Evolutionary conservation across 2,113 vertebrate genomes (phyloP), one percentile per base, ranked within the genome.

Genomic region (Pomatorhinus ruficollis): DNA sequence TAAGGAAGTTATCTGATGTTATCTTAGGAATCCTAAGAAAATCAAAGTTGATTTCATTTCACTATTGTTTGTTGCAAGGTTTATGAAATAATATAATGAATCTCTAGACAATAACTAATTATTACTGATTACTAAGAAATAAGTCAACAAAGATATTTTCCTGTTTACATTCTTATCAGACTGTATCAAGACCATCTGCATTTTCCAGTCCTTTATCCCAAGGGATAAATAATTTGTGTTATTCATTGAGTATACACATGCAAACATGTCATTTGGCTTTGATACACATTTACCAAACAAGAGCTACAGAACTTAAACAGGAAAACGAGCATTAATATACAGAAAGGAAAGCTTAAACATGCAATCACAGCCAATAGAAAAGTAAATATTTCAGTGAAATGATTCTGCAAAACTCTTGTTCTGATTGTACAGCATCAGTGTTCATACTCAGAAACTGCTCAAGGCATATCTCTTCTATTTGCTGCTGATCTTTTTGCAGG

Each of bases 71-170:
- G 9, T 80, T 70, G 59, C 66, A 87, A 95, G 75, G 78, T 90
- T 97, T 97, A 85, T 84, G 71, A 96, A 97, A 97, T 97, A 96
- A 95, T 92, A 60, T 61, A 97, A 98, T 97, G 89, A 91, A 96
- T 97, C 96, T 97, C 96, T 95, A 97, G 95, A 97, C 97, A 98
- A 97, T 97, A 98, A 97, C 96, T 98, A 98, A 98, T 97, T 97
- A 98, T 97, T 98, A 98, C 97, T 97, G 97, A 98, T 98, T 98
- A 97, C 97, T 90, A 92, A 98, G 95, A 98, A 98, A 97, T 97
- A 98, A 98, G 97, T 98, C 98, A 98, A 98, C 98, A 98, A 98
- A 97, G 97, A 97, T 98, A 98, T 98, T 98, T 98, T 98, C 96
- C 97, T 98, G 98, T 98, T 98, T 98, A 98, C 98, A 97, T 98